Evolutionary conservation across 2,888 invertebrate genomes (phyloP).

Genomic region (Drosophila neonasuta): DNA sequence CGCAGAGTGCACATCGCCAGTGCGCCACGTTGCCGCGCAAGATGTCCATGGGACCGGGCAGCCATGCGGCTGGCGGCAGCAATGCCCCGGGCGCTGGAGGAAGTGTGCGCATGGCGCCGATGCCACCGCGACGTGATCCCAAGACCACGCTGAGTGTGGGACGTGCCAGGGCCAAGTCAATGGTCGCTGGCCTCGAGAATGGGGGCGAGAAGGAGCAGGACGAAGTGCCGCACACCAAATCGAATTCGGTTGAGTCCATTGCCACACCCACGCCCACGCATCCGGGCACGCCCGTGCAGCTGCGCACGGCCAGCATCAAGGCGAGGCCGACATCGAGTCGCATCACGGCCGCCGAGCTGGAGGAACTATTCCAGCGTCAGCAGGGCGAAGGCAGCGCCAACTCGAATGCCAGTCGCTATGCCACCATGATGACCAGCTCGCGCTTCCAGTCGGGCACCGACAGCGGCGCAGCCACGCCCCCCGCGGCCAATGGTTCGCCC

Average conservation of each 20-base stretch:
- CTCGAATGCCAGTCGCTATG: conserved; percentile 82
- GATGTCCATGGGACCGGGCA: conserved; percentile 85
- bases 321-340: conserved; percentile 93
- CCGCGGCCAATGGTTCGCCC: conserved; percentile 84
- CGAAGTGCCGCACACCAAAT: conserved; percentile 86
- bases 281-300: conserved; percentile 87
- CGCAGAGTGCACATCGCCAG: conserved; percentile 84
- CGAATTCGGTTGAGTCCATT: conserved; percentile 91
- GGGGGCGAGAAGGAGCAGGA: conserved; percentile 88
- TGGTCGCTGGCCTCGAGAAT: conserved; percentile 92
- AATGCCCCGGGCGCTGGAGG: conserved; percentile 58
- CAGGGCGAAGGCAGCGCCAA: conserved; percentile 85
- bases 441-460: conserved; percentile 86
- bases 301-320: conserved; percentile 95
- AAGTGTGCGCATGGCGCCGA: conserved; percentile 90
- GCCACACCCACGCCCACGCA: conserved; percentile 84
- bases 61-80: conserved; percentile 31
- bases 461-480: conserved; percentile 85
- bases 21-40: conserved; percentile 94
- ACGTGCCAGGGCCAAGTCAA: conserved; percentile 93
- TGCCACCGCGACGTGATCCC: conserved; percentile 96
- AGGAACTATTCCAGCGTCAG: conserved; percentile 95
- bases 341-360: conserved; percentile 94
- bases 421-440: conserved; percentile 88
- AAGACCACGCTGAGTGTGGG: conserved; percentile 97